phyloP scores from a whole-genome alignment of 2,888 invertebrate species.

The Drosophila bunnanda region DNA sequence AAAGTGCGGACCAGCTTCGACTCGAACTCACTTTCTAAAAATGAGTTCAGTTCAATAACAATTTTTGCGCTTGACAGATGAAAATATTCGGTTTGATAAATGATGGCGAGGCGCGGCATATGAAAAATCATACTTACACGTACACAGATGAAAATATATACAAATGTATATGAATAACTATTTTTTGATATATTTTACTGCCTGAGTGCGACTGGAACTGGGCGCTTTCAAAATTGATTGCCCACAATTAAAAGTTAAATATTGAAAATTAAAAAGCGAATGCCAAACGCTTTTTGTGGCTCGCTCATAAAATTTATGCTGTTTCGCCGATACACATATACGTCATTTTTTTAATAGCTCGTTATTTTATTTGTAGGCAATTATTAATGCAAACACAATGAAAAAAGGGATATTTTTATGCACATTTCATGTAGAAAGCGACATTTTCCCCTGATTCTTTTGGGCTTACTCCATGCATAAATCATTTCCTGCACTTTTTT shows the following conservation, averaged over 20 bases:
- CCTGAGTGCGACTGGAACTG: constrained; percentile 8
- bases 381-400: constrained; percentile 73
- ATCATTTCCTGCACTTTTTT: constrained; percentile 66
- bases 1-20: constrained; percentile 38
- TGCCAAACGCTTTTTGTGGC: constrained; percentile 28
- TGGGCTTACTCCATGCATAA: constrained; percentile 75
- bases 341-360: constrained; percentile 63
- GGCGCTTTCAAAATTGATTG: constrained; percentile 72
- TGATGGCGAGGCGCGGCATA: constrained; percentile 33
- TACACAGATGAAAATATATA: constrained; percentile 2
- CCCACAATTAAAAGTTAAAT: constrained; percentile 77
- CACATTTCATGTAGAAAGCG: constrained; percentile 34
- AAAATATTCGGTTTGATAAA: constrained; percentile 53
- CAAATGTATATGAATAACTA: constrained; percentile 34
- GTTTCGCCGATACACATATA: constrained; percentile 30
- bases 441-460: constrained; percentile 62
- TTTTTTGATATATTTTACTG: constrained; percentile 71
- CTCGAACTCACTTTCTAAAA: constrained; percentile 71
- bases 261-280: constrained; percentile 74
- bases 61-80: constrained; percentile 63
- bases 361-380: constrained; percentile 78
- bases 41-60: constrained; percentile 71
- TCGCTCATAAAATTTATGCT: constrained; percentile 37
- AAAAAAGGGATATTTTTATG: constrained; percentile 46
- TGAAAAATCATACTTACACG: constrained; percentile 28